Base-by-base conservation (phyloP, 2,797 vertebrate genomes). In the Sebastes hubbsi region DNA sequence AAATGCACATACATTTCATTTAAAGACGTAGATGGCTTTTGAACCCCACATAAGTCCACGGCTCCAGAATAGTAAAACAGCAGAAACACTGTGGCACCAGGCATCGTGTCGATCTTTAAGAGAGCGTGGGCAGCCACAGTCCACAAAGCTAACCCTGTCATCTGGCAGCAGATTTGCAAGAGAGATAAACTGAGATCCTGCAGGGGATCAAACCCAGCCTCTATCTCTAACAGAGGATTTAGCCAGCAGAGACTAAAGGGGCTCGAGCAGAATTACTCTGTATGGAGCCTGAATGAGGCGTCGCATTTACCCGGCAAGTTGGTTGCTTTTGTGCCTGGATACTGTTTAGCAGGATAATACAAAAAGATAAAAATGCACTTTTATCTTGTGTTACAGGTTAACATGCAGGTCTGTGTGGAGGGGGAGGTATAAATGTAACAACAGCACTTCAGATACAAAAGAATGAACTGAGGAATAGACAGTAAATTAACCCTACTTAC, bases 161-260 rank as follows among this genome's bases (percentile, higher is more conserved):
- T 91, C 90, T 94, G 93, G 93, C 93, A 93, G 94, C 92, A 94
- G 94, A 95, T 95, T 95, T 95, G 94, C 94, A 94, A 95, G 92
- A 94, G 93, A 95, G 94, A 95, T 95, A 91, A 95, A 95, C 77
- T 92, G 88, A 94, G 94, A 94, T 95, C 92, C 90, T 93, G 85
- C 88, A 89, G 90, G 89, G 92, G 94, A 95, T 95, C 93, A 94
- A 88, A 89, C 91, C 87, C 88, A 87, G 92, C 91, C 91, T 94
- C 91, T 82, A 87, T 92, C 94, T 94, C 93, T 93, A 93, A 94
- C 94, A 92, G 91, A 93, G 94, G 94, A 92, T 95, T 94, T 95
- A 95, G 92, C 91, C 91, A 75, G 91, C 88, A 92, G 91, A 94
- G 92, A 93, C 92, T 92, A 91, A 92, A 90, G 88, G 89, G 85